Evolutionary conservation across 37 sponge, comb jelly and placozoan genomes (phyloP).

Genomic region (Haliclona indistincta): DNA sequence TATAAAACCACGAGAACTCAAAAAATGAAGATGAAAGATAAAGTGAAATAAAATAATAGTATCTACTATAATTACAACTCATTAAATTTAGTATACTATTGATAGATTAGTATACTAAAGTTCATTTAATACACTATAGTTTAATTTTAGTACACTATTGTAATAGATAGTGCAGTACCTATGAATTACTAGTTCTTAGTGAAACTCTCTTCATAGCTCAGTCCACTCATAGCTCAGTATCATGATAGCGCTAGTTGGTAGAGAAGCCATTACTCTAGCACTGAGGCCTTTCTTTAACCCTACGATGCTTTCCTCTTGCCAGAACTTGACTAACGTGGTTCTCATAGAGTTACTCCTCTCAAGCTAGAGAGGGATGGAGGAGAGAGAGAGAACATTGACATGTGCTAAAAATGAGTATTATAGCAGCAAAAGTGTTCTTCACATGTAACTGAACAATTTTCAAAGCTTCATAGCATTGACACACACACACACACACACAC

Average conservation of each 20-base stretch:
- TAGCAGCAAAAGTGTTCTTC: too few relatives aligned
- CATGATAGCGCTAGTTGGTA: slow-evolving; percentile 74
- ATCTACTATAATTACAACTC: neutral
- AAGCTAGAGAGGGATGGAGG: slow-evolving; percentile 58
- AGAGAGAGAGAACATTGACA: too few relatives aligned
- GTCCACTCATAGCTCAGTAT: slow-evolving; percentile 86
- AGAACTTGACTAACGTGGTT: slow-evolving; percentile 47
- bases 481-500: too few relatives aligned
- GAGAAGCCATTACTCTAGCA: slow-evolving; percentile 72
- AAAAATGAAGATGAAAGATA: too few relatives aligned
- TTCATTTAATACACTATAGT: neutral
- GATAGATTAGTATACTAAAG: neutral
- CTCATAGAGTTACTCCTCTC: slow-evolving; percentile 47
- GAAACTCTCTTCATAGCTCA: slow-evolving; percentile 89
- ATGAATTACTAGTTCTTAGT: slow-evolving; percentile 7
- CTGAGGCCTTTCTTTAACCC: slow-evolving; percentile 81
- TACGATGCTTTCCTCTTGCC: slow-evolving; percentile 77
- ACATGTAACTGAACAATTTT: too few relatives aligned
- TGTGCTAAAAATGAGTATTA: too few relatives aligned
- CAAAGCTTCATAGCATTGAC: too few relatives aligned
- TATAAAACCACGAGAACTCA: too few relatives aligned
- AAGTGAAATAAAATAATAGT: neutral
- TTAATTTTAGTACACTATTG: neutral
- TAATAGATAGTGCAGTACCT: neutral
- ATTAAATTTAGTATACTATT: neutral